Conservation (phyloP, 2,888 invertebrate species). For the Criorhina ranunculi region DNA sequence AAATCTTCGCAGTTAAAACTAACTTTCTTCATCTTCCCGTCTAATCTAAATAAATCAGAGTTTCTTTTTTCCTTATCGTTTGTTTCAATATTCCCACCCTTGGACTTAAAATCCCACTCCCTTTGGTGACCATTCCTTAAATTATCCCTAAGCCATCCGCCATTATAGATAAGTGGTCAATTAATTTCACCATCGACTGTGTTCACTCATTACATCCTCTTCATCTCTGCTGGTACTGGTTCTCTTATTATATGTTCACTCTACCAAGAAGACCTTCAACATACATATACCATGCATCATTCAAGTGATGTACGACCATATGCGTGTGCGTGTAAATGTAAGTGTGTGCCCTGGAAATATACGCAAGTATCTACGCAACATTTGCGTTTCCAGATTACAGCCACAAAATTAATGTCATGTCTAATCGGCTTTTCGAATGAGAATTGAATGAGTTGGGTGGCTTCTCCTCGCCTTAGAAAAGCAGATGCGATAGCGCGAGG, state of each 20-base stretch:
- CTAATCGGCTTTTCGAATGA: slow-evolving; percentile 74
- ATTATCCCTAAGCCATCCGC: neutral
- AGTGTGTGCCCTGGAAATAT: slow-evolving; percentile 23
- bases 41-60: no score
- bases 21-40: no score
- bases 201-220: neutral
- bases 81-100: no score
- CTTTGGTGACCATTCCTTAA: neutral
- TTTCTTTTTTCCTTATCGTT: no score
- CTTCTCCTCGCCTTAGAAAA: slow-evolving; percentile 28
- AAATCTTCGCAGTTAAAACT: no score
- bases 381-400: slow-evolving; percentile 74
- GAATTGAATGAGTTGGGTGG: slow-evolving; percentile 68
- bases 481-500: slow-evolving; percentile 27
- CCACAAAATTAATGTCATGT: slow-evolving; percentile 76
- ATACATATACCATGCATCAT: slow-evolving; percentile 52
- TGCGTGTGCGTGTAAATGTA: neutral
- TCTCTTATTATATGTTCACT: slow-evolving; percentile 28
- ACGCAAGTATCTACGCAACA: slow-evolving; percentile 59
- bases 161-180: slow-evolving; percentile 6
- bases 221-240: slow-evolving; percentile 1
- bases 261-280: slow-evolving; percentile 15
- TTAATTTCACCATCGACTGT: slow-evolving; percentile 25
- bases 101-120: no score
- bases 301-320: slow-evolving; percentile 25